A percentile compares a stretch with the other conserved stretches of the same genome.
phyloP scores from a whole-genome alignment of 2,888 invertebrate genomes.

The Phlogophora meticulosa region DNA sequence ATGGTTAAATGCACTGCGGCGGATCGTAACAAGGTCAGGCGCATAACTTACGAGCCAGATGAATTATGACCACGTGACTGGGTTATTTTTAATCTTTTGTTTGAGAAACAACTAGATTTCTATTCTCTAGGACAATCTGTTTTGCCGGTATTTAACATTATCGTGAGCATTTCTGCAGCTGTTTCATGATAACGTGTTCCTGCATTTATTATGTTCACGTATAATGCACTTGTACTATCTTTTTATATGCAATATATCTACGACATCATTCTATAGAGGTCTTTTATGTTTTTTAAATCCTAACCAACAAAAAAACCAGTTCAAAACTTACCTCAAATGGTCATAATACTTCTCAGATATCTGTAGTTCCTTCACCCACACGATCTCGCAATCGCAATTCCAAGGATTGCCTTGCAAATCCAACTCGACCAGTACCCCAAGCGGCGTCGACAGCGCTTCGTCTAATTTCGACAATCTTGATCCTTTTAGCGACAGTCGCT shows the following conservation, averaged over 20 bases:
- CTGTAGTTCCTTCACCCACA: slow-evolving; percentile 87
- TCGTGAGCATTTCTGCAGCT: too few relatives aligned
- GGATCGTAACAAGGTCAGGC: slow-evolving; percentile 50
- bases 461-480: slow-evolving; percentile 85
- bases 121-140: not conserved
- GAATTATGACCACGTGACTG: slow-evolving; percentile 16
- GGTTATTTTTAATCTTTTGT: slow-evolving; percentile 40
- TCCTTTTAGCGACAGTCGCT: slow-evolving; percentile 85
- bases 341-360: slow-evolving; percentile 82
- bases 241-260: not conserved
- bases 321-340: slow-evolving; percentile 83
- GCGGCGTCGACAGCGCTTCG: slow-evolving; percentile 81
- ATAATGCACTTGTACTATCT: not conserved
- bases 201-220: not conserved
- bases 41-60: slow-evolving; percentile 35
- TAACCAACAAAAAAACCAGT: not conserved
- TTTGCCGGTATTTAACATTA: too few relatives aligned
- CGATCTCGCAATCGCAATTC: slow-evolving; percentile 92
- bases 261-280: not conserved
- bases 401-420: slow-evolving; percentile 92
- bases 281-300: not conserved
- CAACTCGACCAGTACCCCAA: slow-evolving; percentile 84
- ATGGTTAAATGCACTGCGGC: slow-evolving; percentile 32
- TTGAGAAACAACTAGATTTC: not conserved
- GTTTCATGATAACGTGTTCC: not conserved